phyloP scores from a whole-genome alignment of 2,113 vertebrate genomes.

The Alouatta palliata region DNA sequence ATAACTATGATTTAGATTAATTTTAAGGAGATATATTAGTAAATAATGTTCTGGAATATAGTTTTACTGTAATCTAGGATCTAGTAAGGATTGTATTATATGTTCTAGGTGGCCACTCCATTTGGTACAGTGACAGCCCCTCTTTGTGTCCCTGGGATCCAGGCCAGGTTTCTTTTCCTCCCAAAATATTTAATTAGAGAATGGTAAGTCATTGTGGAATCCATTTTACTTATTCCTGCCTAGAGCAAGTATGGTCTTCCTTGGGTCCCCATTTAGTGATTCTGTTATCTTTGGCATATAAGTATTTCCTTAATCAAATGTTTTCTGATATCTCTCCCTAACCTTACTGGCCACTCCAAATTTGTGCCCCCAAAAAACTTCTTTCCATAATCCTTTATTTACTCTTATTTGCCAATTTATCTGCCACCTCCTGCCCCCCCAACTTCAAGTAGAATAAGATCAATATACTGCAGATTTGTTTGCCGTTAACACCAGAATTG shows the following conservation, averaged over 20 bases:
- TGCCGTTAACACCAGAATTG: background rate
- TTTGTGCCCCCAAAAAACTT: background rate
- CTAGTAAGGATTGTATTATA: constrained; percentile 13
- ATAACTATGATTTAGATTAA: background rate
- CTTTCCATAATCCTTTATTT: background rate
- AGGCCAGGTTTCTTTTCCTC: constrained; percentile 31
- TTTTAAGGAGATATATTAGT: background rate
- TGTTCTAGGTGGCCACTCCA: background rate
- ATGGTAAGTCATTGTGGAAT: background rate
- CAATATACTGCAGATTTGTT: background rate
- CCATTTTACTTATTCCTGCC: background rate
- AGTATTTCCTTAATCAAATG: background rate
- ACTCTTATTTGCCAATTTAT: background rate
- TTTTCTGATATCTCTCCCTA: background rate
- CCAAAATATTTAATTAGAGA: constrained; percentile 55
- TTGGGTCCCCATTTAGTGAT: constrained; percentile 1
- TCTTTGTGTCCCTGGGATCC: background rate
- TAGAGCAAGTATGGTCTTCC: background rate
- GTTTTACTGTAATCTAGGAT: background rate
- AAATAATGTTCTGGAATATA: constrained; percentile 12
- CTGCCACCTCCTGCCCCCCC: background rate
- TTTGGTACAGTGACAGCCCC: constrained; percentile 1
- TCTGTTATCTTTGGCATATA: background rate
- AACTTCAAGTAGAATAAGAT: background rate
- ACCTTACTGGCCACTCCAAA: background rate